Conservation (phyloP, 2,113 vertebrate genomes). For the Bettongia penicillata region DNA sequence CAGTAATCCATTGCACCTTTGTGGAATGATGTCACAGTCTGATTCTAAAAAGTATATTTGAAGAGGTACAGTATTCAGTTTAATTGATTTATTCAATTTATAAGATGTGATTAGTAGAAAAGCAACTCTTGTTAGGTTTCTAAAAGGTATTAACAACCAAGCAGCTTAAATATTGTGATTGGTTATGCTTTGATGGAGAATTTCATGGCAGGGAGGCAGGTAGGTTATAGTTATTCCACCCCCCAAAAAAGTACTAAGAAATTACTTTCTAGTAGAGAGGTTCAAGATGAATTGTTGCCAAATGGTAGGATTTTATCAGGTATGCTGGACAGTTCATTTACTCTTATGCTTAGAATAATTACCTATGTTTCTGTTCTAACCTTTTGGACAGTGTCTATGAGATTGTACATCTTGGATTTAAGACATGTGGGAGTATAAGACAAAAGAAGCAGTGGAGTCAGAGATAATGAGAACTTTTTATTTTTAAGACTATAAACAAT, state of each 20-base stretch:
- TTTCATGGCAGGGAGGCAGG: neutral
- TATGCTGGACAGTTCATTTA: neutral
- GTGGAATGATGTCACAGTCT: neutral
- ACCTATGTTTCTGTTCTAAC: neutral
- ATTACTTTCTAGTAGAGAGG: neutral
- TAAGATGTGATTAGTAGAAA: neutral
- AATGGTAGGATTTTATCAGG: neutral
- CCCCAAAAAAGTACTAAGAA: neutral
- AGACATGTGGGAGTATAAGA: neutral
- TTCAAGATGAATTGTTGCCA: neutral
- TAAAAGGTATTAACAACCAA: neutral
- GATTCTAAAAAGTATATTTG: neutral
- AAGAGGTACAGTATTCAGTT: neutral
- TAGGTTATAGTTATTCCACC: neutral
- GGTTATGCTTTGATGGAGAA: neutral
- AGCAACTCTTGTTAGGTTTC: neutral
- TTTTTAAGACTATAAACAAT: neutral
- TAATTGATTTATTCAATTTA: neutral
- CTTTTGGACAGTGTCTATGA: neutral
- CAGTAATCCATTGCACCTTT: neutral
- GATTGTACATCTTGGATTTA: neutral
- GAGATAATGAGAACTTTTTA: neutral
- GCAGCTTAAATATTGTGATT: neutral
- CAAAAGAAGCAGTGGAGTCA: neutral
- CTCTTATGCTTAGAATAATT: neutral